Percentiles rank a stretch among this genome's conserved stretches.
These are phyloP conservation scores for Anguilla anguilla DNA, from an alignment of 2,797 vertebrate species.

Conservation along the genomic window DNA sequence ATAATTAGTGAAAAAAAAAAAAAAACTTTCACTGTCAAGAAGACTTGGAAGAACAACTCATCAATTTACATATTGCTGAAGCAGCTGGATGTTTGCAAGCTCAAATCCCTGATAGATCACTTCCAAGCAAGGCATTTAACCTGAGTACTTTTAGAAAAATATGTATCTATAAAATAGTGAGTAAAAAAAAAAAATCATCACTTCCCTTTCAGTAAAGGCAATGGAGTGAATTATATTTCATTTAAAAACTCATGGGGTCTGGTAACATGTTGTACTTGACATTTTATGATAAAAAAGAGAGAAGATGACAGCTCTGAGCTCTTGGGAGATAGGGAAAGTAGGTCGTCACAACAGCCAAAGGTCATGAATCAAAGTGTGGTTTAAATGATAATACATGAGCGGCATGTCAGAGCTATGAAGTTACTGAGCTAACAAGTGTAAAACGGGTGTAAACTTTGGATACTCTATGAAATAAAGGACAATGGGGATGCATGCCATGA, in stretches of 20 bases:
- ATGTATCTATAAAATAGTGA: neutral
- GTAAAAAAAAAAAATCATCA: neutral
- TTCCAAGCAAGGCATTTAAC: neutral
- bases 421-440: neutral
- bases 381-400: conserved; percentile 1
- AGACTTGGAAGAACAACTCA: neutral
- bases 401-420: neutral
- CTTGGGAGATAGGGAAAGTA: neutral
- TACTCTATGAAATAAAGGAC: neutral
- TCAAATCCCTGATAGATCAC: neutral
- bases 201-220: neutral
- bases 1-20: neutral
- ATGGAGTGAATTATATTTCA: neutral
- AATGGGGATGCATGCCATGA: neutral
- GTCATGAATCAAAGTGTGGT: conserved; percentile 11
- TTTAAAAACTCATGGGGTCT: neutral
- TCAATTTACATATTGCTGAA: neutral
- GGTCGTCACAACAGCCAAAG: conserved; percentile 1
- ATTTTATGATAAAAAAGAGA: neutral
- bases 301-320: neutral
- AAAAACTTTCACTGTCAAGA: neutral
- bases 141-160: neutral
- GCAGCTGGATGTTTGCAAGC: neutral
- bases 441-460: neutral
- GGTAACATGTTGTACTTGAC: neutral